These are phyloP conservation scores for Wiebesia pumilae DNA, from an alignment of 1,140 invertebrate genomes.

Conservation along the genomic window DNA sequence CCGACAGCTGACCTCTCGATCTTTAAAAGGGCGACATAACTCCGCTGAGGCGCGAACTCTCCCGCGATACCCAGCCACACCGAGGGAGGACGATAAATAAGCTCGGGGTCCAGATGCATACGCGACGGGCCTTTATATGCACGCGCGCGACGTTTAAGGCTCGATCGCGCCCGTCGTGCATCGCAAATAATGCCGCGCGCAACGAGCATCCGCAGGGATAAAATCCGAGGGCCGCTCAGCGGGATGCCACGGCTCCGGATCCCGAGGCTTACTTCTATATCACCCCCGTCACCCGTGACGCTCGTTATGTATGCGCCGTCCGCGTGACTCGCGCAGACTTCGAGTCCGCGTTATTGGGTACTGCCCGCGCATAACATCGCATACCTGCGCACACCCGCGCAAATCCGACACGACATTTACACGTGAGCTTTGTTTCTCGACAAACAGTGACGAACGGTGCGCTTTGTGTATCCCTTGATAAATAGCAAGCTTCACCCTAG, in stretches of 20 bases:
- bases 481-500: background rate
- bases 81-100: conserved; percentile 51
- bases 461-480: background rate
- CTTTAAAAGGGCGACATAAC: conserved; percentile 64
- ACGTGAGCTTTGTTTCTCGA: background rate
- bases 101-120: conserved; percentile 29
- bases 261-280: background rate
- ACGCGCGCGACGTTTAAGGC: conserved; percentile 43
- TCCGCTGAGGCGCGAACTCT: conserved; percentile 58
- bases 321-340: no score
- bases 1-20: conserved; percentile 60
- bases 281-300: background rate
- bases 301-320: conserved; percentile 1
- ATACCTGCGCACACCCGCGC: no score
- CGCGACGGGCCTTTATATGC: conserved; percentile 43
- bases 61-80: background rate
- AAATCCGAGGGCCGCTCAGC: conserved; percentile 41
- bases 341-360: no score
- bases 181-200: conserved; percentile 50
- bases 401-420: no score
- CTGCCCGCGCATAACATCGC: no score
- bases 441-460: background rate
- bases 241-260: conserved; percentile 29
- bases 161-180: conserved; percentile 26
- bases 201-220: background rate